phyloP scores from a whole-genome alignment of 2,113 vertebrate genomes.

The Bufo gargarizans region DNA sequence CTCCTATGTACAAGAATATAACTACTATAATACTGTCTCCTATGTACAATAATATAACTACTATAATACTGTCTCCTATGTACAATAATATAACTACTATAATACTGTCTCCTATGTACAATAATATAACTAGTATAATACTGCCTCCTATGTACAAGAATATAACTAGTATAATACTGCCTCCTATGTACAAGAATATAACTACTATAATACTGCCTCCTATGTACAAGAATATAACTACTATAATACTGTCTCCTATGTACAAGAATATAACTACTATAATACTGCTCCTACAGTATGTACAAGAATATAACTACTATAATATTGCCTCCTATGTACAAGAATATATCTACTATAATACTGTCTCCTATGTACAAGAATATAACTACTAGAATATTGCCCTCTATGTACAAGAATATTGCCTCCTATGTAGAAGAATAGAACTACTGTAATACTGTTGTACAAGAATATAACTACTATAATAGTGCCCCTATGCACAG shows the following conservation, averaged over 20 bases:
- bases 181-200: not conserved
- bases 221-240: slow-evolving; percentile 3
- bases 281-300: not conserved
- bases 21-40: slow-evolving; percentile 5
- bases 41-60: not conserved
- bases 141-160: not conserved
- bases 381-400: too few relatives aligned
- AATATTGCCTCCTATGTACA: not conserved
- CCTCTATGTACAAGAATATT: too few relatives aligned
- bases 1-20: not conserved
- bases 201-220: slow-evolving; percentile 2
- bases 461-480: not conserved
- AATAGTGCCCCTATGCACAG: not conserved
- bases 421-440: too few relatives aligned
- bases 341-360: not conserved
- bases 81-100: slow-evolving; percentile 6
- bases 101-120: not conserved
- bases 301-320: not conserved
- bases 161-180: slow-evolving; percentile 10
- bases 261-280: slow-evolving; percentile 1
- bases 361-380: not conserved
- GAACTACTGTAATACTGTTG: too few relatives aligned
- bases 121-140: slow-evolving; percentile 9
- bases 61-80: not conserved
- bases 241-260: slow-evolving; percentile 10